A percentile compares a stretch with the other conserved stretches of the same genome.
Conservation (phyloP, 2,888 invertebrate genomes). For the Dysmachus trigonus region DNA sequence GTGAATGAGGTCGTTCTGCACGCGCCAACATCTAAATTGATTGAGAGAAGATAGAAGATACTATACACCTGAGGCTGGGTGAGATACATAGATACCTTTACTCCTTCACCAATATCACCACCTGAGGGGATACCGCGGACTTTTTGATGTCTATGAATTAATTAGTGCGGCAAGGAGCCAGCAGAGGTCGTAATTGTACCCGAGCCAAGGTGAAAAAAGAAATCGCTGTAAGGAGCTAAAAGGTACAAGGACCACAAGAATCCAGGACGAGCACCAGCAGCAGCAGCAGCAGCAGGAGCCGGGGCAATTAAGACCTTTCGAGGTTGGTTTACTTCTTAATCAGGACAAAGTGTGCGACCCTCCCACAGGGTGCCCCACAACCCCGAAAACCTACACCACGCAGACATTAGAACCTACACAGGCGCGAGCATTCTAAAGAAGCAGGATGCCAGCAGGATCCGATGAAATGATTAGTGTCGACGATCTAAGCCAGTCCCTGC, state of each 20-base stretch:
- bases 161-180: background rate
- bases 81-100: too few relatives aligned
- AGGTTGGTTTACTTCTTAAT: constrained; percentile 21
- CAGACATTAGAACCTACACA: too few relatives aligned
- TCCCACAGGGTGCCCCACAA: background rate
- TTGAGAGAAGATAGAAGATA: background rate
- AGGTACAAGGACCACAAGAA: background rate
- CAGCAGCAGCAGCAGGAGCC: background rate
- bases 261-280: too few relatives aligned
- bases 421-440: background rate
- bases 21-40: background rate
- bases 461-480: constrained; percentile 55
- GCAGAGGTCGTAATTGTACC: background rate
- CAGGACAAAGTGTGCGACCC: constrained; percentile 5
- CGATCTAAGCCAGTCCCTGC: constrained; percentile 66
- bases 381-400: background rate
- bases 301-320: background rate
- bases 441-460: background rate
- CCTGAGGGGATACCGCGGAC: background rate
- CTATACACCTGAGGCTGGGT: too few relatives aligned
- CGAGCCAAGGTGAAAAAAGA: constrained; percentile 2
- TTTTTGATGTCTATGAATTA: constrained; percentile 23
- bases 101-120: background rate
- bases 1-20: constrained; percentile 4
- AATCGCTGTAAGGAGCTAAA: background rate